Conservation (phyloP, 2,888 invertebrate genomes). For the Tanytarsus gracilentus region DNA sequence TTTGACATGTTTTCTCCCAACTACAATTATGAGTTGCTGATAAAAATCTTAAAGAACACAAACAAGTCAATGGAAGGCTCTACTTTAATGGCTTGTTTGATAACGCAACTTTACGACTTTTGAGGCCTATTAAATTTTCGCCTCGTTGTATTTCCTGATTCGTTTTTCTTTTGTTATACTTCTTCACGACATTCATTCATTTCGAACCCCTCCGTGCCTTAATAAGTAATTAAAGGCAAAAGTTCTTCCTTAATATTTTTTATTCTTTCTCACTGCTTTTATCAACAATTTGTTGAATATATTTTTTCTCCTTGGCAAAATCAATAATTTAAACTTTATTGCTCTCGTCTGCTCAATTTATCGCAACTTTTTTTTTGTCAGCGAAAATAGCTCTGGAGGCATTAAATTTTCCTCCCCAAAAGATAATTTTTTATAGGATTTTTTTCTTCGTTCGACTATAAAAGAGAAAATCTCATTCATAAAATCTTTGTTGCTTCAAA, state of each 20-base stretch:
- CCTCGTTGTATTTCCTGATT: conserved; percentile 17
- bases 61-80: conserved; percentile 20
- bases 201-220: too few relatives aligned
- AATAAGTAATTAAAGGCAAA: not conserved
- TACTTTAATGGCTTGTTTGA: conserved; percentile 25
- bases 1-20: conserved; percentile 25
- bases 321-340: conserved; percentile 23
- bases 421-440: not conserved
- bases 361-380: not conserved
- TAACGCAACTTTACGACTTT: conserved; percentile 21
- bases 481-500: not conserved
- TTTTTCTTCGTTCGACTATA: not conserved
- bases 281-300: not conserved
- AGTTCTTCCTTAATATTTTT: not conserved
- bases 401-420: not conserved
- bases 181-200: not conserved
- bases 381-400: not conserved
- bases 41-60: conserved; percentile 19
- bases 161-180: not conserved
- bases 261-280: not conserved
- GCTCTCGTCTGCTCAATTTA: not conserved
- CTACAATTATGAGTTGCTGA: conserved; percentile 11
- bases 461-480: not conserved
- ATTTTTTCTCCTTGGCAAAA: not conserved
- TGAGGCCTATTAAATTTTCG: conserved; percentile 11